Conservation (phyloP, 2,888 invertebrate genomes). For the Cerceris ruficornis region DNA sequence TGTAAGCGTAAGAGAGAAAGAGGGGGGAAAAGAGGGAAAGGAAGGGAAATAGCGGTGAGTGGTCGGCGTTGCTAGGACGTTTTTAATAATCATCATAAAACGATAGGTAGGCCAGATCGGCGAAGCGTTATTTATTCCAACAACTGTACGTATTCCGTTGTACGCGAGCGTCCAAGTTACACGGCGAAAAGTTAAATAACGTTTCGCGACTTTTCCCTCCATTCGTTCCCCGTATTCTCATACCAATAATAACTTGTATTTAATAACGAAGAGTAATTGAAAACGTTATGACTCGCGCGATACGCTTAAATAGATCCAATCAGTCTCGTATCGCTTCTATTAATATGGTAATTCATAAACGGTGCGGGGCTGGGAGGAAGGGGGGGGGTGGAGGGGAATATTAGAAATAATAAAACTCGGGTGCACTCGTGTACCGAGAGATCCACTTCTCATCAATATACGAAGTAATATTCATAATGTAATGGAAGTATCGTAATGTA, state of each 20-base stretch:
- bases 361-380: conserved; percentile 35
- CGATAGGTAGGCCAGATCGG: too few relatives aligned
- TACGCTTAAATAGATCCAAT: conserved; percentile 26
- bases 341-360: conserved; percentile 56
- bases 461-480: conserved; percentile 69
- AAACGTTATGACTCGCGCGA: neutral
- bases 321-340: conserved; percentile 40
- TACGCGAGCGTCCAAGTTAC: neutral
- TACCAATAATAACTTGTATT: neutral
- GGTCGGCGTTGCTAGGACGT: too few relatives aligned
- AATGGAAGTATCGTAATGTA: conserved; percentile 69
- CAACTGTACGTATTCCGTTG: too few relatives aligned
- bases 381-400: conserved; percentile 43
- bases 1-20: too few relatives aligned
- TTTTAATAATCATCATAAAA: too few relatives aligned
- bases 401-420: conserved; percentile 62
- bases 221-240: neutral
- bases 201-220: neutral
- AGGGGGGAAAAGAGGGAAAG: too few relatives aligned
- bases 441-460: conserved; percentile 62
- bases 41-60: too few relatives aligned
- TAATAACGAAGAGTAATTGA: conserved; percentile 6
- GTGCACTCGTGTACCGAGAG: conserved; percentile 13
- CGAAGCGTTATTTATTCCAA: too few relatives aligned
- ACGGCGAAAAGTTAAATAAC: neutral